Evolutionary conservation across 2,888 invertebrate genomes (phyloP).

Genomic region (Limenitis arthemis): DNA sequence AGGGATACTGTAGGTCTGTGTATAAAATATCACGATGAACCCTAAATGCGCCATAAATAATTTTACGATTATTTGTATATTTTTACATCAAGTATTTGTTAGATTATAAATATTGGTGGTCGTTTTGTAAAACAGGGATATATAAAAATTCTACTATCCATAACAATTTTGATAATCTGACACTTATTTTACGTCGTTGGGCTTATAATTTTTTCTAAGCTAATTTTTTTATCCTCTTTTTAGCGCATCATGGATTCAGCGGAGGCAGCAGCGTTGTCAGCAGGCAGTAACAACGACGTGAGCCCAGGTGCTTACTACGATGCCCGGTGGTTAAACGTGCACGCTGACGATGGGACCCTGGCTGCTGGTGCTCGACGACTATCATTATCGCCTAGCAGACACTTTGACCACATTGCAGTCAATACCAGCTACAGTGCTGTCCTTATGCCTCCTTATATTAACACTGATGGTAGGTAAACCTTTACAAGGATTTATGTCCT

Average conservation of each 20-base stretch:
- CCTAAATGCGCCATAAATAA: no score
- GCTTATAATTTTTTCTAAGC: not conserved
- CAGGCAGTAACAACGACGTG: slow-evolving; percentile 73
- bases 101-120: no score
- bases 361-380: slow-evolving; percentile 80
- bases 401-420: slow-evolving; percentile 89
- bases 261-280: slow-evolving; percentile 83
- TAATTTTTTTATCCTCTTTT: slow-evolving; percentile 6
- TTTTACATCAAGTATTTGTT: no score
- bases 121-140: no score
- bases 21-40: no score
- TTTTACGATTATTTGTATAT: no score
- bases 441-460: slow-evolving; percentile 87
- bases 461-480: slow-evolving; percentile 72
- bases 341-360: slow-evolving; percentile 81
- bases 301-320: slow-evolving; percentile 79
- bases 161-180: no score
- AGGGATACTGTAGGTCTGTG: no score
- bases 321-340: slow-evolving; percentile 85
- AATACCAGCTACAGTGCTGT: slow-evolving; percentile 90
- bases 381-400: slow-evolving; percentile 81
- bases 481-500: not conserved
- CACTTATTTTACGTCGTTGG: not conserved
- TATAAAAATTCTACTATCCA: no score
- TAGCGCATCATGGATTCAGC: slow-evolving; percentile 94